A percentile compares a stretch with the other conserved stretches of the same genome.
Evolutionary conservation across 1,140 invertebrate genomes (phyloP).

Genomic region (Cataglyphis hispanica): DNA sequence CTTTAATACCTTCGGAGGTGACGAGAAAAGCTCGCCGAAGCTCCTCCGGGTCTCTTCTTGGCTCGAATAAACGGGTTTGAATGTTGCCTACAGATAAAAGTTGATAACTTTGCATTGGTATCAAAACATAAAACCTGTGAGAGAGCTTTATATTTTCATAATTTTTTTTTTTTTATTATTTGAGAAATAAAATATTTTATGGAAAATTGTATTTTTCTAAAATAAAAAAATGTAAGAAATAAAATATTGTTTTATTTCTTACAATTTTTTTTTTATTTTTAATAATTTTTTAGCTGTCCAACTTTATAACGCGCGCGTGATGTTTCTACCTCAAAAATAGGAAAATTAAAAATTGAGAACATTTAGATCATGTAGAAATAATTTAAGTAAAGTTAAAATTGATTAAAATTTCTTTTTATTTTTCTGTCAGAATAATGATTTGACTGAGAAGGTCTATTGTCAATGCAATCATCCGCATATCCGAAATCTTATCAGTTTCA

Average conservation of each 20-base stretch:
- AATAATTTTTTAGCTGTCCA: background rate
- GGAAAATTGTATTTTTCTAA: too few relatives aligned
- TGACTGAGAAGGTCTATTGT: background rate
- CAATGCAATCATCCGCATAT: background rate
- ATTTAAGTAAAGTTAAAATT: background rate
- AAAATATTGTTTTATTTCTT: background rate
- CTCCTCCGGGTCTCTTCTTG: constrained; percentile 22
- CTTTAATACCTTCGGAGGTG: constrained; percentile 54
- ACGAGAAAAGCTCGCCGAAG: constrained; percentile 48
- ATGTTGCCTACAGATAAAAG: constrained; percentile 11
- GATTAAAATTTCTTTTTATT: too few relatives aligned
- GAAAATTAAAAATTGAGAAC: background rate
- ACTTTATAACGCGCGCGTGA: background rate
- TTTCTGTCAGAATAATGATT: background rate
- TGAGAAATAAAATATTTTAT: background rate
- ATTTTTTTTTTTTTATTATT: background rate
- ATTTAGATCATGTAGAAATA: background rate
- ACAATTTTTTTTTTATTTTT: background rate
- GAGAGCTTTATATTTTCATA: background rate
- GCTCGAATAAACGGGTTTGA: background rate
- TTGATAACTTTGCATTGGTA: background rate
- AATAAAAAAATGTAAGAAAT: too few relatives aligned
- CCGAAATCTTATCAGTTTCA: too few relatives aligned
- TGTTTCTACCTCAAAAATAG: background rate
- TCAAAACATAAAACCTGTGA: background rate